A percentile compares a stretch with the other conserved stretches of the same genome.
Conservation (phyloP, 1,140 invertebrate species). For the Tribolium castaneum region DNA sequence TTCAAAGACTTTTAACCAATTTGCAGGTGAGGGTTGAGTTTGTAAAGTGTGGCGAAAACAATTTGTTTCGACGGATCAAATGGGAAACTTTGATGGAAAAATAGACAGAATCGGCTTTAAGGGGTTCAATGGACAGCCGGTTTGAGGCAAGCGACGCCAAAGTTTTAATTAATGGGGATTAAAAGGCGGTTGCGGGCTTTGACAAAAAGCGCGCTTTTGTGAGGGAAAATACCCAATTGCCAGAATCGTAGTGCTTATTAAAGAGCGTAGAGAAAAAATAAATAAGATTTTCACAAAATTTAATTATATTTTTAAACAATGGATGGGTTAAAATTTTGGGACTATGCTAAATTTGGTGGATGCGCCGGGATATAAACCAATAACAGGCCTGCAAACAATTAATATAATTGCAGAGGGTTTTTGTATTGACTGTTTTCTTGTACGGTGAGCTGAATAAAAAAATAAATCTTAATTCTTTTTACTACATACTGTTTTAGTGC, state of each 20-base stretch:
- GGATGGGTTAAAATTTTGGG: too few relatives aligned
- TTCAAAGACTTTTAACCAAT: constrained; percentile 75
- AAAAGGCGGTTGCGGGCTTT: not conserved
- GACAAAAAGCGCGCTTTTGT: not conserved
- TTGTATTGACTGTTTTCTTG: too few relatives aligned
- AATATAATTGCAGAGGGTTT: too few relatives aligned
- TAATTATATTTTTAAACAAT: too few relatives aligned
- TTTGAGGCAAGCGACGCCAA: not conserved
- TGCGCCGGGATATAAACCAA: not conserved
- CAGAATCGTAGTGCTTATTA: too few relatives aligned
- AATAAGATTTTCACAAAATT: too few relatives aligned
- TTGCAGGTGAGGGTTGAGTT: constrained; percentile 73
- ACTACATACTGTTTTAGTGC: too few relatives aligned
- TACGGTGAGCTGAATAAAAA: too few relatives aligned
- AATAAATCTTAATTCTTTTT: too few relatives aligned
- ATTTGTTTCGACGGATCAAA: not conserved
- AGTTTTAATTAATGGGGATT: not conserved
- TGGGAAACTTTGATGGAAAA: not conserved
- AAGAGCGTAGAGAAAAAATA: too few relatives aligned
- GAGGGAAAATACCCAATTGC: not conserved
- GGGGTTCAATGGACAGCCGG: not conserved
- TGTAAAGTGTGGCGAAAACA: not conserved
- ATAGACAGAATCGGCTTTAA: constrained; percentile 9
- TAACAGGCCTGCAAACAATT: too few relatives aligned
- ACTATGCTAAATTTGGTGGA: not conserved